These are phyloP conservation scores for Platerodrilus igneus DNA, from an alignment of 2,888 invertebrate species.

Conservation along the genomic window DNA sequence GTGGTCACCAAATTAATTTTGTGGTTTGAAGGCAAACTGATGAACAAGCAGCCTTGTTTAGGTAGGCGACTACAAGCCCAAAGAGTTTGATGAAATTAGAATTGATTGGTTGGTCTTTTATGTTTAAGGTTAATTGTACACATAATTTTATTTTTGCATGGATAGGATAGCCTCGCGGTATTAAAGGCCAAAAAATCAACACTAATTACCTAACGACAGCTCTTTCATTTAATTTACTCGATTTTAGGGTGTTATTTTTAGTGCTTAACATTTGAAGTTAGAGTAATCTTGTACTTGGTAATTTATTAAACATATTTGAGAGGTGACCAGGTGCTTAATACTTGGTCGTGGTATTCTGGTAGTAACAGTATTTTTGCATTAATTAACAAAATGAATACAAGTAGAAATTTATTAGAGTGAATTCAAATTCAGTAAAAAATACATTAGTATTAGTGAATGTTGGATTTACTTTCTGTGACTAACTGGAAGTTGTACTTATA, in stretches of 20 bases:
- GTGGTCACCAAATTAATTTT: no score
- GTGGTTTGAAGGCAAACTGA: no score
- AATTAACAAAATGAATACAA: no score
- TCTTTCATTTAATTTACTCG: constrained; percentile 23
- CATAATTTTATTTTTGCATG: constrained; percentile 26
- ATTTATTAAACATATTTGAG: constrained; percentile 1
- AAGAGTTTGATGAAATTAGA: constrained; percentile 23
- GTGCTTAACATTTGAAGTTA: no score
- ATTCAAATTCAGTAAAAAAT: constrained; percentile 43
- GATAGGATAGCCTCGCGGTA: constrained; percentile 26
- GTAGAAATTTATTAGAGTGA: constrained; percentile 42
- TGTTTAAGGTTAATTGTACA: constrained; percentile 17
- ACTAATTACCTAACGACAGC: constrained; percentile 26
- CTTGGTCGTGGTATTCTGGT: no score
- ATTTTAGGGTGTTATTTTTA: constrained; percentile 14
- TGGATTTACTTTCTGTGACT: no score
- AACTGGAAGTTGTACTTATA: constrained; percentile 36
- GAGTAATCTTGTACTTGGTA: constrained; percentile 3
- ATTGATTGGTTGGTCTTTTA: constrained; percentile 24
- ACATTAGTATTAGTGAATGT: constrained; percentile 27
- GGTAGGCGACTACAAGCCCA: no score
- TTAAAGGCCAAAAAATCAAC: constrained; percentile 25
- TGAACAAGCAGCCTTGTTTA: no score
- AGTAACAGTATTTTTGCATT: no score
- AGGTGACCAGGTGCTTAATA: no score